Conservation (phyloP, 1,140 invertebrate species). For the Eriosoma lanigerum region DNA sequence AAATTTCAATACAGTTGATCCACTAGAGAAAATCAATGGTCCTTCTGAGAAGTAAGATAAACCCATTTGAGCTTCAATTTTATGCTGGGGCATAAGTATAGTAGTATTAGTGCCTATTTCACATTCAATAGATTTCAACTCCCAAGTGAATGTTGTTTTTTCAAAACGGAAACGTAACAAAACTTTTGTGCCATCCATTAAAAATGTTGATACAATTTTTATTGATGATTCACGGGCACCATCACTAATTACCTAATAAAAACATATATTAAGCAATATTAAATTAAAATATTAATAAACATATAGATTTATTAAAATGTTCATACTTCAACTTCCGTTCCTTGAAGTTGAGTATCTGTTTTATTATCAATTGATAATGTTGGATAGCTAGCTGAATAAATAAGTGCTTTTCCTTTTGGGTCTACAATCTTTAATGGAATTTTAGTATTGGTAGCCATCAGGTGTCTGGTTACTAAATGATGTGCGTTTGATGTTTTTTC, state of each 20-base stretch:
- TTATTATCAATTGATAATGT: conserved; percentile 24
- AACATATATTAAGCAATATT: not conserved
- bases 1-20: conserved; percentile 4
- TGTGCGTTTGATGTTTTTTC: conserved; percentile 52
- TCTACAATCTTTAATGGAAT: not conserved
- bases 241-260: conserved; percentile 12
- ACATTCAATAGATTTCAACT: conserved; percentile 37
- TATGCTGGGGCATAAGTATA: not conserved
- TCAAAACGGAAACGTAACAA: conserved; percentile 42
- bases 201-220: conserved; percentile 8
- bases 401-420: conserved; percentile 46
- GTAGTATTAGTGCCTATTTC: not conserved
- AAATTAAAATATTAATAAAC: not conserved
- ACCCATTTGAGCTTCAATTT: not conserved
- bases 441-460: conserved; percentile 41
- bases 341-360: not conserved
- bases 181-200: not conserved
- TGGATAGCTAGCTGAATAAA: conserved; percentile 37
- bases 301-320: not conserved
- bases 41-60: conserved; percentile 20
- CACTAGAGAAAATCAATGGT: conserved; percentile 6
- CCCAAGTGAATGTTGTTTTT: conserved; percentile 24
- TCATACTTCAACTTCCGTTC: not conserved
- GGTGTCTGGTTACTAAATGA: conserved; percentile 53
- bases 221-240: conserved; percentile 16